Percentiles rank a stretch among this genome's conserved stretches.
Conservation (phyloP, 2,113 vertebrate species). For the Macquaria australasica region DNA sequence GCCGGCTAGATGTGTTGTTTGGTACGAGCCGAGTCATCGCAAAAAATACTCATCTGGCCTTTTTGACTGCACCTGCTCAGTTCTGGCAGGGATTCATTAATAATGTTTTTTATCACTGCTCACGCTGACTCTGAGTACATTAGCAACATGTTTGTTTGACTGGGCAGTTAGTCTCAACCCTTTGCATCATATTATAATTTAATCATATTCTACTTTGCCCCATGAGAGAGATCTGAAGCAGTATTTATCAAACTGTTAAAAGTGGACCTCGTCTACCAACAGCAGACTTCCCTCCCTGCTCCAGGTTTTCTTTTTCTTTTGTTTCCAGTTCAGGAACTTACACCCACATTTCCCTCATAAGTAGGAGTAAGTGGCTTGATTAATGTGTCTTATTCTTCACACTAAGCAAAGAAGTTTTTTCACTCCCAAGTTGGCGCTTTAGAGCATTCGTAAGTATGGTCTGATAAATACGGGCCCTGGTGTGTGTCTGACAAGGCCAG, state of each 20-base stretch:
- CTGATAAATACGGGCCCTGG: neutral
- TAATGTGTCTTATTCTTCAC: neutral
- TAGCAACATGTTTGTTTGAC: conserved; percentile 6
- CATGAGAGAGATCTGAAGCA: neutral
- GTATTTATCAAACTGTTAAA: neutral
- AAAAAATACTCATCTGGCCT: conserved; percentile 60
- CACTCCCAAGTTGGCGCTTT: neutral
- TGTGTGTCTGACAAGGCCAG: neutral
- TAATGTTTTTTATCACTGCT: conserved; percentile 29
- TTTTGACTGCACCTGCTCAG: conserved; percentile 52
- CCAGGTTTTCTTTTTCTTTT: neutral
- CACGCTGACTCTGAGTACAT: conserved; percentile 1
- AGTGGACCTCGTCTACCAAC: neutral
- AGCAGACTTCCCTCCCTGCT: neutral
- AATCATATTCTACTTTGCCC: neutral
- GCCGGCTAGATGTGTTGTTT: conserved; percentile 51
- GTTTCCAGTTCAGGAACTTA: neutral
- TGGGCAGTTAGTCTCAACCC: conserved; percentile 1
- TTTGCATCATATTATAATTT: neutral
- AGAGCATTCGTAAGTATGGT: neutral
- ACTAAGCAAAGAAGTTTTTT: neutral
- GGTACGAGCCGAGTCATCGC: conserved; percentile 30
- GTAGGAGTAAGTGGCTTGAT: neutral
- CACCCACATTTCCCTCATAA: neutral
- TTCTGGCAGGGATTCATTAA: conserved; percentile 27